A percentile compares a stretch with the other conserved stretches of the same genome.
phyloP scores from a whole-genome alignment of 2,888 invertebrate species.

The Eupithecia vulgata region DNA sequence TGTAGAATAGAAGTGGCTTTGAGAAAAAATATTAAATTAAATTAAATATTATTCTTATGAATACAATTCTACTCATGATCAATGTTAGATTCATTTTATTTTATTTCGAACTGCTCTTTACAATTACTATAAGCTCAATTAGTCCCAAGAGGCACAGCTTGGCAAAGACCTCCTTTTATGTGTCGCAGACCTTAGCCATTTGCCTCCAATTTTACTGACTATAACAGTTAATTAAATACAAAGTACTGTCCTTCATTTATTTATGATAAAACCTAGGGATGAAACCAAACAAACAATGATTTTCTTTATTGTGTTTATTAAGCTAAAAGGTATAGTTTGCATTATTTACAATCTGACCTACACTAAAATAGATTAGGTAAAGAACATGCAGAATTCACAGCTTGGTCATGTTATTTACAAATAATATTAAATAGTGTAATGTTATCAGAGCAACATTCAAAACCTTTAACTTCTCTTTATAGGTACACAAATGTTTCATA shows the following conservation, averaged over 20 bases:
- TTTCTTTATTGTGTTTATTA: constrained; percentile 60
- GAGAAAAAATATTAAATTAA: too few species aligned
- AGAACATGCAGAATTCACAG: constrained; percentile 36
- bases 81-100: not conserved
- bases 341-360: constrained; percentile 50
- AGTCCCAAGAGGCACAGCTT: not conserved
- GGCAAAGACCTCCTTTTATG: not conserved
- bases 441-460: not conserved
- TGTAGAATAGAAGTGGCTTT: not conserved
- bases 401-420: constrained; percentile 36
- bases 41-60: not conserved
- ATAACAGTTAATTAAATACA: not conserved
- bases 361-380: constrained; percentile 22
- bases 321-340: constrained; percentile 62
- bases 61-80: not conserved
- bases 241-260: not conserved
- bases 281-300: constrained; percentile 27
- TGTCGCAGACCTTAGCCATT: not conserved
- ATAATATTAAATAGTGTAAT: not conserved
- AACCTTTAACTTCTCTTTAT: not conserved
- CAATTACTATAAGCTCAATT: not conserved
- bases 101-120: not conserved
- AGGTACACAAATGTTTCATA: not conserved
- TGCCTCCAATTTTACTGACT: not conserved
- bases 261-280: not conserved